Conservation (phyloP, 2,113 vertebrate species). For the Turdus rufiventris region DNA sequence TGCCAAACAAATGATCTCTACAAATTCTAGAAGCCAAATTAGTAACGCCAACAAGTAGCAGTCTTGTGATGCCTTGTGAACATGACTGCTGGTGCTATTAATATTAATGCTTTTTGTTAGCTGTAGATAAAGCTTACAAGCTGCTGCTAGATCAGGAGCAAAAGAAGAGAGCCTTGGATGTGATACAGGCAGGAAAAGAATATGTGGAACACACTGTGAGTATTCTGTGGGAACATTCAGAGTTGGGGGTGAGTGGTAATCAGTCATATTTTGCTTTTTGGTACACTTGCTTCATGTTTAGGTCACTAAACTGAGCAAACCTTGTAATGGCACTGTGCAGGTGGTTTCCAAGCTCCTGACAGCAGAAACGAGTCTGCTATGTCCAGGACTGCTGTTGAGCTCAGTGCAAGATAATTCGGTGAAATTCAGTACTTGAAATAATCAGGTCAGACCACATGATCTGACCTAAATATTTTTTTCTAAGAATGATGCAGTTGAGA, state of each 20-base stretch:
- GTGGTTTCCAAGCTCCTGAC: neutral
- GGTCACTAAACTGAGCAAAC: neutral
- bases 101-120: constrained; percentile 74
- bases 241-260: neutral
- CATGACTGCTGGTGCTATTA: constrained; percentile 58
- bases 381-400: neutral
- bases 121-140: constrained; percentile 98
- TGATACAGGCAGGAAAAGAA: constrained; percentile 94
- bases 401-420: neutral
- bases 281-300: neutral
- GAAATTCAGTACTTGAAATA: constrained; percentile 16
- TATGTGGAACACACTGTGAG: constrained; percentile 96
- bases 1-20: neutral
- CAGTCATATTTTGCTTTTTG: neutral
- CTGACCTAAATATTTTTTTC: constrained; percentile 23
- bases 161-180: constrained; percentile 95
- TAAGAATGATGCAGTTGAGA: neutral
- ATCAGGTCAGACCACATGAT: neutral
- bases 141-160: constrained; percentile 92
- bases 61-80: neutral
- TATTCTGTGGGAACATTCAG: neutral
- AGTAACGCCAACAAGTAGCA: neutral
- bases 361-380: neutral
- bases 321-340: neutral
- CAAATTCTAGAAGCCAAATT: neutral